Evolutionary conservation across 2,797 vertebrate species (phyloP).

Genomic region (Bothrops alternatus): DNA sequence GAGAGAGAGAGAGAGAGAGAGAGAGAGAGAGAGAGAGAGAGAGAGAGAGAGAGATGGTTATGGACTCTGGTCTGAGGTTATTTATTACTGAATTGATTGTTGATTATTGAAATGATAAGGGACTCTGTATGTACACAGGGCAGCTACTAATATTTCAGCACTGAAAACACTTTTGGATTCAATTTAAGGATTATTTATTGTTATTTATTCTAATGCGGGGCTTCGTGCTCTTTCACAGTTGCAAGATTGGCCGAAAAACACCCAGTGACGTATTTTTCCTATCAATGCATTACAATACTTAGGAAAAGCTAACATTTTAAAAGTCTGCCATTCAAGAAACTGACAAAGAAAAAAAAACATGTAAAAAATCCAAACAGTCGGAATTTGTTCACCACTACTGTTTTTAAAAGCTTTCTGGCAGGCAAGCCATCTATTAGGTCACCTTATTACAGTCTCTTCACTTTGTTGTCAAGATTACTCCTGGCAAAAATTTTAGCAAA

Average conservation of each 20-base stretch:
- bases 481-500: not conserved
- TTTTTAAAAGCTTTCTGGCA: not conserved
- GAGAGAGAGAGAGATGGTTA: not conserved
- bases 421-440: not conserved
- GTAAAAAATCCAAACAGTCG: not conserved
- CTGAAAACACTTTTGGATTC: not conserved
- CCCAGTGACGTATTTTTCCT: not conserved
- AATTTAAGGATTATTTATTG: not conserved
- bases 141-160: not conserved
- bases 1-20: too few species aligned
- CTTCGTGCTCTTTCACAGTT: not conserved
- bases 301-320: not conserved
- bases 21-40: not conserved
- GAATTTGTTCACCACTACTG: not conserved
- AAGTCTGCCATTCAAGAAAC: not conserved
- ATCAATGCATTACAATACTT: not conserved
- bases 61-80: not conserved
- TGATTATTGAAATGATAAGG: not conserved
- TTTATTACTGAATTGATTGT: not conserved
- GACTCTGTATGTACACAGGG: not conserved
- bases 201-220: not conserved
- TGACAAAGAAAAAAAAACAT: not conserved
- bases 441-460: not conserved
- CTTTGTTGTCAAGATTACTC: not conserved
- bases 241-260: not conserved